Base-by-base conservation (phyloP, 2,888 invertebrate genomes). In the Ophion obscuratus region DNA sequence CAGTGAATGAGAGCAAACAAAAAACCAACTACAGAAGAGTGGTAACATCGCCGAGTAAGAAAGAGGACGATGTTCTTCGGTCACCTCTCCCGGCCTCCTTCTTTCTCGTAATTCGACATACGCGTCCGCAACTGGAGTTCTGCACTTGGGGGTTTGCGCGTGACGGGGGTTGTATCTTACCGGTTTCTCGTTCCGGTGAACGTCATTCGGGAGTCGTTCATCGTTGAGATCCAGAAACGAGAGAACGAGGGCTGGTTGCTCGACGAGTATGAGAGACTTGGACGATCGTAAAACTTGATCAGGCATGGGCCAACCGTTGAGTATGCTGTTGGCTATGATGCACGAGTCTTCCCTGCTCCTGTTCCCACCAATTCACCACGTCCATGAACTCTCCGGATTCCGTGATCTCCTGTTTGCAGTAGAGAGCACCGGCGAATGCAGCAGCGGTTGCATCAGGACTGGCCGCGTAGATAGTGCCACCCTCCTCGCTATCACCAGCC, bases 341-440 rank as follows among this genome's bases (percentile, higher is more conserved):
- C 75, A 90, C 91, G 70, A 93, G 88, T 83, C 93, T 91, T 77
- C 92, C 92, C 89, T 93, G 94, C 89, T 94, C 94, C 88, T 94
- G 94, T 89, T 94, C 94, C 93, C 94, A 94, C 94, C 94, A 94
- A 90, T 92, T 94, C 88, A 94, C 93, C 64, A 93, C 93, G 89
- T 94, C 94, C 92, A 94, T 93, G 90, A 94, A 93, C 90, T 94
- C 94, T 24, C 92, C 90, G 61, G 91, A 86, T 70, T 92, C 93
- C 64, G 90, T 90, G 78, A 92, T 90, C 90, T 93, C 94, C 88
- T 93, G 93, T 84, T 92, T 93, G 88, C 92, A 94, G 88, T 94
- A 94, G 36, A 93, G 89, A 36, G 93, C 92, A 2, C 93, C 92
- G 79, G 93, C 89, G 83, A 93, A 93, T 57, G 91, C 83, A 20